A percentile compares a stretch with the other conserved stretches of the same genome.
phyloP scores from a whole-genome alignment of 2,888 invertebrate species.

The Drosophila vallismaia region DNA sequence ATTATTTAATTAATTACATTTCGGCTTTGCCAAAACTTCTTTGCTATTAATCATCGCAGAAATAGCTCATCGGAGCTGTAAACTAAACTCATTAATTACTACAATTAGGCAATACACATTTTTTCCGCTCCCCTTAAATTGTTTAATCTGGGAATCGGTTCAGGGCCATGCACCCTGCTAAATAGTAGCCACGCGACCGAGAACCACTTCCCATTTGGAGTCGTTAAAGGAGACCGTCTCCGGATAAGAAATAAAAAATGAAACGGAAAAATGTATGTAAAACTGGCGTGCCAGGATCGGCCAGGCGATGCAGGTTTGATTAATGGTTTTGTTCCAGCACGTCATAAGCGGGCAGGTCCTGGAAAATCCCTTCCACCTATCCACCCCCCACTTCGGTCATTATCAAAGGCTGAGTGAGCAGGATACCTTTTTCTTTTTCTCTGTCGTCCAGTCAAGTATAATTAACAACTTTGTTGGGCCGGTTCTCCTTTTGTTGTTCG shows the following conservation, averaged over 20 bases:
- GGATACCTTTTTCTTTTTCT: conserved; percentile 12
- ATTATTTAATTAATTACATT: conserved; percentile 7
- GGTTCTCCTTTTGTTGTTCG: conserved; percentile 46
- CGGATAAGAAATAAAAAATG: conserved; percentile 30
- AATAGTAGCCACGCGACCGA: conserved; percentile 46
- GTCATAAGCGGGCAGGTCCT: conserved; percentile 70
- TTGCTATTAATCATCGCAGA: conserved; percentile 41
- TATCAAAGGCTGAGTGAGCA: conserved; percentile 62
- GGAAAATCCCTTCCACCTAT: conserved; percentile 31
- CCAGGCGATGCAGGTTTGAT: conserved; percentile 55
- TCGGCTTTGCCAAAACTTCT: background rate
- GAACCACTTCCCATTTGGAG: conserved; percentile 33
- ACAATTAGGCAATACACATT: conserved; percentile 61
- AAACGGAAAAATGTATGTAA: conserved; percentile 32
- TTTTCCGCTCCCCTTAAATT: conserved; percentile 40
- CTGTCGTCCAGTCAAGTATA: conserved; percentile 77
- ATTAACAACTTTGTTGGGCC: conserved; percentile 77
- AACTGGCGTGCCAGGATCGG: conserved; percentile 21
- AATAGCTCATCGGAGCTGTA: conserved; percentile 36
- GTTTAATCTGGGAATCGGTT: conserved; percentile 39
- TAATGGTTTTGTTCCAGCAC: conserved; percentile 71
- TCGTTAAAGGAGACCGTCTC: conserved; percentile 38
- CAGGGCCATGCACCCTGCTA: conserved; percentile 13
- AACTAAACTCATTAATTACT: conserved; percentile 72
- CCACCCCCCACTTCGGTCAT: conserved; percentile 15